Conservation (phyloP, 2,888 invertebrate species). For the Andrena chrysosceles region DNA sequence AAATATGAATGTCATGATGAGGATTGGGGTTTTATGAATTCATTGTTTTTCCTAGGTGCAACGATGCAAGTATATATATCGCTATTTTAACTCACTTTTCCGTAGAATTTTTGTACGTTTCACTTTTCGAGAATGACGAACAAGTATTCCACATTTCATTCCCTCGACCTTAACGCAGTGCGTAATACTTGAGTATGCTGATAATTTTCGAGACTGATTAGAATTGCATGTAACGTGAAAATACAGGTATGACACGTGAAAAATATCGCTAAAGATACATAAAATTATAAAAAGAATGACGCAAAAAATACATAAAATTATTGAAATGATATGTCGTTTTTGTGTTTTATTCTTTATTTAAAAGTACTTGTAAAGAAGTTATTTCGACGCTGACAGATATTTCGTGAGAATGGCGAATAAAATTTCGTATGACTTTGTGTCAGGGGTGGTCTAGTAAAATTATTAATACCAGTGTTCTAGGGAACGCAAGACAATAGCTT, state of each 20-base stretch:
- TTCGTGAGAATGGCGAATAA: background rate
- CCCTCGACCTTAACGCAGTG: slow-evolving; percentile 19
- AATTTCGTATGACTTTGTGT: background rate
- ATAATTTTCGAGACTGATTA: slow-evolving; percentile 33
- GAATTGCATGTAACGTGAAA: background rate
- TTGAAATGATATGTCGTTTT: too few species aligned
- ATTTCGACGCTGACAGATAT: too few species aligned
- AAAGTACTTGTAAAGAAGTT: too few species aligned
- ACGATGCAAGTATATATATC: too few species aligned
- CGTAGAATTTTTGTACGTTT: background rate
- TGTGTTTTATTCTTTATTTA: too few species aligned
- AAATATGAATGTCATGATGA: too few species aligned
- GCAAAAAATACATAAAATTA: too few species aligned
- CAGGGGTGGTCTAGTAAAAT: background rate
- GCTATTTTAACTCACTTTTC: background rate
- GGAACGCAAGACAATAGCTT: background rate
- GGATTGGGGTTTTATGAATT: too few species aligned
- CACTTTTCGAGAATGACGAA: background rate
- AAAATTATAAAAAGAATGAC: background rate
- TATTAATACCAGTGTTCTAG: background rate
- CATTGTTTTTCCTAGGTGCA: too few species aligned
- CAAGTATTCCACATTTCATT: slow-evolving; percentile 35
- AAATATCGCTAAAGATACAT: background rate
- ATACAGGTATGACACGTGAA: background rate
- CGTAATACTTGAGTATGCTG: slow-evolving; percentile 4